phyloP scores from a whole-genome alignment of 2,797 vertebrate species.

The Pipistrellus nathusii region DNA sequence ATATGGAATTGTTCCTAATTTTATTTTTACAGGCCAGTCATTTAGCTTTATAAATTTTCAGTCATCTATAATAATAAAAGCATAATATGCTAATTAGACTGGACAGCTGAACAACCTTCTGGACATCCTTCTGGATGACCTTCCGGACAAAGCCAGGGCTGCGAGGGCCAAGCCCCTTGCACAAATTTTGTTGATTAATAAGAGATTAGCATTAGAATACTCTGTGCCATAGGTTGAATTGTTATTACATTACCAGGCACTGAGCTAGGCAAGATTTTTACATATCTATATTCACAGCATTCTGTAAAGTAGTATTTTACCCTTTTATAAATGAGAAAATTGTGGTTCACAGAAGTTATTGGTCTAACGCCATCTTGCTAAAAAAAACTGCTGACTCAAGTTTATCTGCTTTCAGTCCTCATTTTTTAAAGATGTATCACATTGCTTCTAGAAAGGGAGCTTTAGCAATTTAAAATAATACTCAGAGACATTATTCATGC shows the following conservation, averaged over 20 bases:
- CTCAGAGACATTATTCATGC: background rate
- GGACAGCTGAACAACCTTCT: no score
- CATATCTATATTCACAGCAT: background rate
- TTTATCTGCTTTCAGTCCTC: conserved; percentile 9
- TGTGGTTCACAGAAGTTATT: conserved; percentile 32
- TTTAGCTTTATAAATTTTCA: conserved; percentile 29
- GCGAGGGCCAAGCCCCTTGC: no score
- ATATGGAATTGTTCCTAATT: background rate
- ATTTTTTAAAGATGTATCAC: background rate
- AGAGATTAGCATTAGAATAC: background rate
- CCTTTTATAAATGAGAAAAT: conserved; percentile 20
- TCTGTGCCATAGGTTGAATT: background rate
- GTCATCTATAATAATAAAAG: background rate
- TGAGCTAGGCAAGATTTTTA: conserved; percentile 1
- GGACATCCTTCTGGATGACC: no score
- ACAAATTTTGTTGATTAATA: background rate
- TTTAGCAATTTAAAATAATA: conserved; percentile 22
- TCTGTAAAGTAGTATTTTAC: background rate
- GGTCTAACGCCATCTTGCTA: conserved; percentile 19
- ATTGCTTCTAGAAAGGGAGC: background rate
- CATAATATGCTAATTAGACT: no score
- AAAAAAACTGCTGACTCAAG: background rate
- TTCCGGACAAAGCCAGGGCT: no score
- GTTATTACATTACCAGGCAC: background rate
- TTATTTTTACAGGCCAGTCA: background rate